Conservation (phyloP, 2,797 vertebrate genomes). For the Atherinosoma microstoma region DNA sequence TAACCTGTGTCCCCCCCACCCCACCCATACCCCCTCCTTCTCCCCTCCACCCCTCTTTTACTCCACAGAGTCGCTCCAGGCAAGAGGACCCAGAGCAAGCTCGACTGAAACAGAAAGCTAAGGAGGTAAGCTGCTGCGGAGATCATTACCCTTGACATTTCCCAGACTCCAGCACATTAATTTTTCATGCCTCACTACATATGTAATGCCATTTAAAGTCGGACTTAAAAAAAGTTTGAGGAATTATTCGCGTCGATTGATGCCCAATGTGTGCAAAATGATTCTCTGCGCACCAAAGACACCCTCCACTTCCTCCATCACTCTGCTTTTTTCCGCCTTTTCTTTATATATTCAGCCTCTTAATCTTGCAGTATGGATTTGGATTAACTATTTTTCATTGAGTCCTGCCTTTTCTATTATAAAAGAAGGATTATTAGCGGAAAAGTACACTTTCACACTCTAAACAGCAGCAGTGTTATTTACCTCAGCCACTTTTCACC, state of each 20-base stretch:
- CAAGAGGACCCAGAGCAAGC: conserved; percentile 95
- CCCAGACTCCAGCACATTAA: conserved; percentile 90
- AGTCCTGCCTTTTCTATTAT: neutral
- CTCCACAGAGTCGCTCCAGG: conserved; percentile 91
- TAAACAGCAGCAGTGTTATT: too few relatives aligned
- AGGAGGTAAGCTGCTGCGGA: conserved; percentile 90
- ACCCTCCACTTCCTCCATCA: conserved; percentile 38
- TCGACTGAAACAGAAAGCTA: conserved; percentile 93
- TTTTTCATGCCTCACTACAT: conserved; percentile 96
- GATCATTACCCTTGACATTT: conserved; percentile 98
- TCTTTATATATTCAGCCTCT: conserved; percentile 19
- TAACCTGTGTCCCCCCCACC: conserved; percentile 85
- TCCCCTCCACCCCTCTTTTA: conserved; percentile 32
- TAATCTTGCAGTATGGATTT: conserved; percentile 40
- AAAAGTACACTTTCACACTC: neutral
- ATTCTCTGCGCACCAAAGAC: conserved; percentile 73
- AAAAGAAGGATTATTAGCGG: neutral
- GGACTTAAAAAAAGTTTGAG: conserved; percentile 92
- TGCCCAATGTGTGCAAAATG: conserved; percentile 90
- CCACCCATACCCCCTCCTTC: conserved; percentile 33
- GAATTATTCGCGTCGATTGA: conserved; percentile 92
- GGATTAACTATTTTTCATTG: conserved; percentile 29
- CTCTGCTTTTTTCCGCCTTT: conserved; percentile 3
- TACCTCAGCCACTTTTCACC: too few relatives aligned
- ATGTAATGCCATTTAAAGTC: conserved; percentile 98